Evolutionary conservation across 1,140 invertebrate species (phyloP), one percentile per base, ranked within the genome.

Genomic region (Drosophila busckii): DNA sequence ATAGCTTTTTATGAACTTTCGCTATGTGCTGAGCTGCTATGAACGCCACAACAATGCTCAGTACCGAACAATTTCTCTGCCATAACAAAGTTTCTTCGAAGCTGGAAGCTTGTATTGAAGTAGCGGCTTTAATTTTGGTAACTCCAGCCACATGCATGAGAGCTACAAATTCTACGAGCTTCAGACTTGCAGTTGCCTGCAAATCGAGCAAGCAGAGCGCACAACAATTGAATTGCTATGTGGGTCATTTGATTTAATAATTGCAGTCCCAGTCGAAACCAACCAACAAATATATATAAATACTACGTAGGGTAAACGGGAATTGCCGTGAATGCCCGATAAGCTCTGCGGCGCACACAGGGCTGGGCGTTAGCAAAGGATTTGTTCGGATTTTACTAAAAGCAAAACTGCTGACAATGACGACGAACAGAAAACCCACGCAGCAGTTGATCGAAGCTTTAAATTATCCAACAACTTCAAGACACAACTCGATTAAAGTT

Each of bases 191-290:
- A 31, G 28, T 34, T 67, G 45, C 52, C 68, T 53, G 66, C 52
- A 70, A 76, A 78, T 80, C 62, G 71, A 71, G 73, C 26, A 13
- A 26, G 10, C 9, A 32, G 25, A 13, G 26, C 37, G 56, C 50
- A 44, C n/a, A n/a, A 65, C 62, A 62, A 73, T 80, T 78, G 68
- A 68, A 80, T 73, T 64, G 71, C 68, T 64, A 64, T 78, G 67
- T 68, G 73, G 73, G 68, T 68, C 73, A 68, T 78, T 78, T 78
- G 63, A 73, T 73, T 68, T 78, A 73, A 80, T 78, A 80, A 64
- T 68, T 68, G 53, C 62, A 71, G 54, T 65, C 41, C 13, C 49
- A 37, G 25, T 20, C 41, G 58, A 35, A 35, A 10, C 34, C 23
- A 42, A 28, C 22, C 26, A n/a, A 4, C 45, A 50, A 15, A 17